Base-by-base conservation (phyloP, 2,113 vertebrate species). In the Carettochelys insculpta region DNA sequence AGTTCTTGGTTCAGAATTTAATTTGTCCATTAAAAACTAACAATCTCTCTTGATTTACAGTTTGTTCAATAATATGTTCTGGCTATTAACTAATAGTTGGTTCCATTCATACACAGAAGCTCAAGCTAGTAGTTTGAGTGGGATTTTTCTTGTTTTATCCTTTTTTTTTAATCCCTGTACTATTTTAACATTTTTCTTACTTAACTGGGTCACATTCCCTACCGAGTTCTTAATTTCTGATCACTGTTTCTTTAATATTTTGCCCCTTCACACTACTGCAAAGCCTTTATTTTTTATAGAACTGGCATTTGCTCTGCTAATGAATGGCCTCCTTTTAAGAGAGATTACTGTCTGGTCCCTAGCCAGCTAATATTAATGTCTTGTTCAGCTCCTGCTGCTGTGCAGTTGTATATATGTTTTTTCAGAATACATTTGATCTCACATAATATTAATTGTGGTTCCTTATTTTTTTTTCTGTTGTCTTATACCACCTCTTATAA, bases 141-240 rank as follows among this genome's bases (percentile, higher is more conserved):
- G 14, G 11, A 8, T 25, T 48, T 81, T 50, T n/a, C n/a, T n/a
- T n/a, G n/a, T n/a, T n/a, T n/a, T n/a, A n/a, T n/a, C n/a, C n/a
- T n/a, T n/a, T n/a, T n/a, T n/a, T n/a, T n/a, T n/a, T n/a, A n/a
- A n/a, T n/a, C n/a, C 38, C 5, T n/a, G 19, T 82, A 19, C 22
- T 82, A n/a, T 34, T 81, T 92, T 85, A 79, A 5, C 2, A 9
- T 85, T 79, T 92, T 75, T 75, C 16, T 81, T 56, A 54, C 61
- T 79, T 14, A 54, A 45, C 87, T 83, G 77, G 27, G 41, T 87
- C 12, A 6, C 43, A 20, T 3, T 79, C 31, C 71, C 12, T 75
- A 45, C 25, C 27, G 24, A 45, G 24, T 14, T 75, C 41, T 75
- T 77, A 86, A 77, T 73, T 84, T 25, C 58, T 84, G 22, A 71